Base-by-base conservation (phyloP, 2,113 vertebrate species). In the Salvelinus fontinalis region DNA sequence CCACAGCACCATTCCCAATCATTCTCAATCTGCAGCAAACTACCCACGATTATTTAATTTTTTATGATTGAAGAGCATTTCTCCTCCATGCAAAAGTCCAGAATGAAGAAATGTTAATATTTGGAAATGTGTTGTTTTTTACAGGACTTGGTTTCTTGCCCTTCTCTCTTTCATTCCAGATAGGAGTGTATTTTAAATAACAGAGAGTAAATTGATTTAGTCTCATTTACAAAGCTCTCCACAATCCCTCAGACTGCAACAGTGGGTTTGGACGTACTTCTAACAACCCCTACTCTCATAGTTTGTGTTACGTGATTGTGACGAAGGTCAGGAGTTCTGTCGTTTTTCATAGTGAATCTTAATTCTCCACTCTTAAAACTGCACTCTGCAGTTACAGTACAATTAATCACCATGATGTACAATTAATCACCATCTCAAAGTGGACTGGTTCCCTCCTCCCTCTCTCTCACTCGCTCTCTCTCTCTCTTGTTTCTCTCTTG, bases 141-240 rank as follows among this genome's bases (percentile, higher is more conserved):
- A 83, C 70, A 81, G 65, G 69, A 34, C 20, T 18, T n/a, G 62
- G 7, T 71, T 84, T 70, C 0, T 20, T 39, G 57, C 66, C 60
- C 64, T 57, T 69, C 75, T 84, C 59, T 64, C 67, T 70, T 70
- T 80, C 83, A 77, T 81, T 72, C 60, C 22, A 80, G 70, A 77
- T 76, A 71, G 78, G 68, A 62, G 71, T 71, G 64, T n/a, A 54
- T 62, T 80, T 66, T 84, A 60, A 79, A 86, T 82, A 77, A 88
- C 81, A 70, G 73, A 27, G 24, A 71, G 79, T 54, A 85, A 83
- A 83, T 78, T 77, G 83, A 83, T 86, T 80, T 83, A 71, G 75
- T 86, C 73, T 81, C 16, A 16, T 57, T 26, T 16, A 13, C 60
- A 73, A 80, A 71, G 70, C 64, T 79, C 71, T 80, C 26, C 1